Base-by-base conservation (phyloP, 35 echinoderm and acorn worm species). In the Apostichopus japonicus region DNA sequence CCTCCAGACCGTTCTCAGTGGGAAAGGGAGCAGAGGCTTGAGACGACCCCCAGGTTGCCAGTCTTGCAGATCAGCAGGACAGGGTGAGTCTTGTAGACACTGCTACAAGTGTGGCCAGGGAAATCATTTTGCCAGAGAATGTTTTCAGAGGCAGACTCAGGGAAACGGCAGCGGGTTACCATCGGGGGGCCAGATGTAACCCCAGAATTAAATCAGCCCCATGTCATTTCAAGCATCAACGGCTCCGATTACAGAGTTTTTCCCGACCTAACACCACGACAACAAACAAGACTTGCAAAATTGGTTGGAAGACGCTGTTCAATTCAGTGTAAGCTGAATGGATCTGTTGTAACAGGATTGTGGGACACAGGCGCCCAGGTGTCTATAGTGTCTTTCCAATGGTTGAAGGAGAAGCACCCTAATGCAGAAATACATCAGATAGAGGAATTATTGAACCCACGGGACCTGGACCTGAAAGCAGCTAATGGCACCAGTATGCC, bases 401-500 rank as follows among this genome's bases (percentile, higher is more conserved):
- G 25, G 25, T 25, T 25, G 25, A 25, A 25, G 76, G 76, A 78
- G 76, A 78, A 21, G 44, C 23, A 78, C 7, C n/a, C 44, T 0
- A 8, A 14, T 24, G 76, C 21, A 6, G 76, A 78, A 24, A 24
- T 78, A 33, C 17, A 78, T 17, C 76, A 21, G 23, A 33, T 78
- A 33, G 76, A 78, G 23, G 76, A 78, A 33, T 78, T 78, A 23
- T 33, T 78, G 8, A 33, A 78, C 44, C 76, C 76, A 72, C 24
- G 19, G 9, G 52, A 90, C 17, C 8, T 90, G 16, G 59, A 90
- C 7, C 63, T 90, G 61, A 90, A 90, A 72, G 62, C 87, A n/a
- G 87, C 87, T 14, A 90, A 90, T 90, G 87, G 87, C 4, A 90
- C 87, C 5, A 25, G 11, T 90, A 57, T 90, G 19, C 87, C 87